phyloP scores from a whole-genome alignment of 2,888 invertebrate genomes.

The Rotaria sp. region DNA sequence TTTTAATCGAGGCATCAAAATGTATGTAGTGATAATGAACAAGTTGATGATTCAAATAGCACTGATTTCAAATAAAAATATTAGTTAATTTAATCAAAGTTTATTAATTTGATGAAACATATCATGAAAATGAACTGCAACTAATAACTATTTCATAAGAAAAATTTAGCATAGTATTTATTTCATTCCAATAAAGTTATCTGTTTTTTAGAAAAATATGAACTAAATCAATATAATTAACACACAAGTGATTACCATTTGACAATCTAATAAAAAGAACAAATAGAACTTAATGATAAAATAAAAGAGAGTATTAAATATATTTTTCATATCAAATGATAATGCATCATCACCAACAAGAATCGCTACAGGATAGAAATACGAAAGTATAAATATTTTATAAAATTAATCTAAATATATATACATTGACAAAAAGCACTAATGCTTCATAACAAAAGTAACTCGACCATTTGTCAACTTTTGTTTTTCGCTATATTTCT shows the following conservation, averaged over 20 bases:
- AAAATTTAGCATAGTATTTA: constrained; percentile 57
- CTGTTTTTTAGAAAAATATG: neutral
- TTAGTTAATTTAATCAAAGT: constrained; percentile 73
- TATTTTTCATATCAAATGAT: constrained; percentile 71
- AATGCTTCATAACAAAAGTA: neutral
- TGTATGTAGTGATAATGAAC: neutral
- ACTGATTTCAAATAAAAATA: constrained; percentile 75
- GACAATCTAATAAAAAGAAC: neutral
- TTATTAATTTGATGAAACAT: constrained; percentile 77
- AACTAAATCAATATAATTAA: neutral
- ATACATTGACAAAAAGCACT: no score
- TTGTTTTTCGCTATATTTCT: neutral
- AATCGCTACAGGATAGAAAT: constrained; percentile 46
- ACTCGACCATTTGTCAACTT: neutral
- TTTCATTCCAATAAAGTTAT: constrained; percentile 68
- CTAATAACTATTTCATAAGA: constrained; percentile 88
- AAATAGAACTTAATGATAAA: neutral
- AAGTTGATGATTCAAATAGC: constrained; percentile 77
- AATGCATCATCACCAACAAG: constrained; percentile 66
- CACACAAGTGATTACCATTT: neutral
- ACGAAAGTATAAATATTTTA: constrained; percentile 44
- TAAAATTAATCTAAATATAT: no score
- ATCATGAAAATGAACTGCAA: constrained; percentile 80
- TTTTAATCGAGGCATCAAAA: neutral
- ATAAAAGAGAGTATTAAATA: constrained; percentile 52